These are phyloP conservation scores for Eledona agricola DNA, from an alignment of 2,888 invertebrate genomes.

Conservation along the genomic window DNA sequence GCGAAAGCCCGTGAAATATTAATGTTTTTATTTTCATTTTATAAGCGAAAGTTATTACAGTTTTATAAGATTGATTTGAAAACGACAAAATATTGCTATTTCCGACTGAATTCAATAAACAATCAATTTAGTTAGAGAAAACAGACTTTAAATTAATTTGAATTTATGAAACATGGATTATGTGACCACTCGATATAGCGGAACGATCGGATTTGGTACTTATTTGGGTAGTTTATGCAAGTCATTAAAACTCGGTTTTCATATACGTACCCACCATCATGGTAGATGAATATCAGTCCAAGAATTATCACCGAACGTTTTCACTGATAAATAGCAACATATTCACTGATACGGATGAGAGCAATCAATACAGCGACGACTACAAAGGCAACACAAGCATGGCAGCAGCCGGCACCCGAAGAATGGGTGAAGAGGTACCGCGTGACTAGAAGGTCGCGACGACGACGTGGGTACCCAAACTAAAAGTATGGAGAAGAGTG, in stretches of 20 bases:
- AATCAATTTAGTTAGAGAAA: too few species aligned
- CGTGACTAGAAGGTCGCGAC: not conserved
- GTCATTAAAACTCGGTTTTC: not conserved
- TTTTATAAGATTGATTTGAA: too few species aligned
- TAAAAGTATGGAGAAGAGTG: conserved; percentile 54
- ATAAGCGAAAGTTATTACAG: too few species aligned
- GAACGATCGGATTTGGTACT: too few species aligned
- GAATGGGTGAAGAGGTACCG: not conserved
- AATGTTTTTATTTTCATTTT: too few species aligned
- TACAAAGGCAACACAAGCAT: conserved; percentile 1
- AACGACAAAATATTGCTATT: too few species aligned
- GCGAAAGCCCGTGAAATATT: too few species aligned
- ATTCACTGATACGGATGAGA: not conserved
- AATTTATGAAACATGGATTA: too few species aligned
- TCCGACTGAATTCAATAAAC: too few species aligned
- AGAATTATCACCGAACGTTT: conserved; percentile 27
- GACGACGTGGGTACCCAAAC: conserved; percentile 38
- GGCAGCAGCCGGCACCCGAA: not conserved
- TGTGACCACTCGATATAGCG: too few species aligned
- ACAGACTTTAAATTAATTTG: too few species aligned
- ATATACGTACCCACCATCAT: conserved; percentile 47
- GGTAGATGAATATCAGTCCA: conserved; percentile 13
- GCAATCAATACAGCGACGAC: conserved; percentile 1
- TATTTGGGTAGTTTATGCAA: too few species aligned
- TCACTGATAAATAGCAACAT: conserved; percentile 5